These are phyloP conservation scores for Patagioenas fasciata DNA, from an alignment of 2,113 vertebrate species.

Conservation along the genomic window DNA sequence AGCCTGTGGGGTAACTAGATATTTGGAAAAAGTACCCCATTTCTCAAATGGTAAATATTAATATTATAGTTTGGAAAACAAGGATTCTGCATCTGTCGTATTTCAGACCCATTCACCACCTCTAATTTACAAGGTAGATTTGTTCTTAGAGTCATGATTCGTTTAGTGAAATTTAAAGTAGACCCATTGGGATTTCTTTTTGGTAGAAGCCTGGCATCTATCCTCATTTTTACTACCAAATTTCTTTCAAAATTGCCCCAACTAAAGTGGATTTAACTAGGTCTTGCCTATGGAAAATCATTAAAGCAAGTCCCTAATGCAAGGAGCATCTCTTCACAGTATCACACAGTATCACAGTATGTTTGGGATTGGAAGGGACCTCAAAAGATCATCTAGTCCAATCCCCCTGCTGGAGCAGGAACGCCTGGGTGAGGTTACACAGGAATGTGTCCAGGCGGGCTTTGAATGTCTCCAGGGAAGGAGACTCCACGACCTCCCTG, in stretches of 20 bases:
- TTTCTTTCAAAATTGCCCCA: neutral
- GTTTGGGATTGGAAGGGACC: too few relatives aligned
- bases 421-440: too few relatives aligned
- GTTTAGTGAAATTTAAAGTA: neutral
- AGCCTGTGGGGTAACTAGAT: neutral
- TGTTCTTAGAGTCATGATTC: neutral
- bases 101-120: neutral
- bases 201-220: neutral
- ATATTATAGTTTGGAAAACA: neutral
- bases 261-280: neutral
- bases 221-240: neutral
- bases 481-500: too few relatives aligned
- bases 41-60: neutral
- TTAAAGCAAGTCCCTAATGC: neutral
- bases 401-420: too few relatives aligned
- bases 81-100: neutral
- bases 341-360: too few relatives aligned
- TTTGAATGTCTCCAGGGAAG: too few relatives aligned
- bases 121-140: neutral
- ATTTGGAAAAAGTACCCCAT: neutral
- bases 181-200: neutral
- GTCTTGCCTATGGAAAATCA: neutral
- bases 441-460: too few relatives aligned
- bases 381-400: too few relatives aligned
- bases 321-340: neutral